Percentiles rank a stretch among this genome's conserved stretches.
Evolutionary conservation across 2,888 invertebrate species (phyloP).

Genomic region (Platynereis dumerilii): DNA sequence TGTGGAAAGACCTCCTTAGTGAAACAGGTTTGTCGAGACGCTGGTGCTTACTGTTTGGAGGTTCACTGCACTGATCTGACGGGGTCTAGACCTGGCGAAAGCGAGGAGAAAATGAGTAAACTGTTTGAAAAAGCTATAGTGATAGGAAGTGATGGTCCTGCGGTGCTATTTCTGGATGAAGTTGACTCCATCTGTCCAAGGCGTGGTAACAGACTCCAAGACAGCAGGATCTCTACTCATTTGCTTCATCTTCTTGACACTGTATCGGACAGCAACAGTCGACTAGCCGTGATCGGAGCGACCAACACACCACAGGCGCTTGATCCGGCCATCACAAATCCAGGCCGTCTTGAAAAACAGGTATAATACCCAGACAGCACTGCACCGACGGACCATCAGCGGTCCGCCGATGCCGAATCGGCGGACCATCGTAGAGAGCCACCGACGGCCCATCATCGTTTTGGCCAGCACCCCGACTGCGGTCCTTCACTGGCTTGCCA

Average conservation of each 20-base stretch:
- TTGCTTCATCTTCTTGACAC: constrained; percentile 66
- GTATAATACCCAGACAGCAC: too few relatives aligned
- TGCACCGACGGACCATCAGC: too few relatives aligned
- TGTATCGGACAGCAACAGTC: constrained; percentile 53
- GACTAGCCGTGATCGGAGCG: constrained; percentile 68
- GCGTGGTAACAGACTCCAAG: constrained; percentile 47
- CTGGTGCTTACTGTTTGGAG: constrained; percentile 65
- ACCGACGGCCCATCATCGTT: too few relatives aligned
- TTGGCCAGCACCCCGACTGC: too few relatives aligned
- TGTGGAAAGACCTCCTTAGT: constrained; percentile 71
- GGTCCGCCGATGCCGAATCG: too few relatives aligned
- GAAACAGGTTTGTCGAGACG: constrained; percentile 67
- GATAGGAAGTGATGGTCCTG: constrained; percentile 60
- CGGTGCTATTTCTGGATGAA: constrained; percentile 64
- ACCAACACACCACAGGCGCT: constrained; percentile 66
- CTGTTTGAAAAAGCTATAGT: constrained; percentile 65
- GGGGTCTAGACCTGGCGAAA: constrained; percentile 67
- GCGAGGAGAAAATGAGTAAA: constrained; percentile 65
- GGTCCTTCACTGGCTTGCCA: too few relatives aligned
- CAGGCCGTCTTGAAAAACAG: constrained; percentile 69
- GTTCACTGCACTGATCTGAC: constrained; percentile 65
- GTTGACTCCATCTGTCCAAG: constrained; percentile 56
- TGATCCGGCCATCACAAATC: constrained; percentile 66
- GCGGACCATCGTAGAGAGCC: too few relatives aligned
- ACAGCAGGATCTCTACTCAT: constrained; percentile 64